Evolutionary conservation across 2,797 vertebrate species (phyloP).

Genomic region (Pampus argenteus): DNA sequence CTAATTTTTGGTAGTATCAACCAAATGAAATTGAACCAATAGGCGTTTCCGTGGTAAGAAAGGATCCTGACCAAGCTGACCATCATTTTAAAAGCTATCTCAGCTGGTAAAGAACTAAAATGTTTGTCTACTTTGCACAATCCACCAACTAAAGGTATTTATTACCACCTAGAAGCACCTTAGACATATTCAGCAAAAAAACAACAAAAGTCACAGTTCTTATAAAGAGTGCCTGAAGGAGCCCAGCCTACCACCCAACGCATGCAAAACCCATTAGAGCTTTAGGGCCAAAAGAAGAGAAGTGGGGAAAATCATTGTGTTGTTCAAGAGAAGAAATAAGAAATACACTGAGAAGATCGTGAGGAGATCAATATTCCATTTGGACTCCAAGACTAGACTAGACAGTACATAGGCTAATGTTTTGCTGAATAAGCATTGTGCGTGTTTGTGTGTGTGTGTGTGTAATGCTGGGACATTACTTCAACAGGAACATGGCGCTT

Average conservation of each 20-base stretch:
- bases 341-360: constrained; percentile 76
- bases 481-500: constrained; percentile 67
- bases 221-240: constrained; percentile 55
- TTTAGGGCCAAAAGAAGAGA: constrained; percentile 65
- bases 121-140: constrained; percentile 44
- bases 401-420: constrained; percentile 74
- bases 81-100: constrained; percentile 24
- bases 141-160: constrained; percentile 34
- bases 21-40: not conserved
- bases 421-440: constrained; percentile 78
- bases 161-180: constrained; percentile 37
- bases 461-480: constrained; percentile 62
- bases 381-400: constrained; percentile 69
- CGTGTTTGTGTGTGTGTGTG: constrained; percentile 44
- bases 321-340: constrained; percentile 70
- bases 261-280: constrained; percentile 75
- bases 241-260: constrained; percentile 39
- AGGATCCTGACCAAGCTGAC: not conserved
- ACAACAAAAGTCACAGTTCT: constrained; percentile 53
- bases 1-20: not conserved
- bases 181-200: constrained; percentile 39
- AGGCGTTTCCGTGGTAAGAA: not conserved
- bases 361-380: constrained; percentile 83
- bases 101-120: constrained; percentile 25
- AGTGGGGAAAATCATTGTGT: constrained; percentile 58